These are phyloP conservation scores for Portunus trituberculatus DNA, from an alignment of 1,140 invertebrate species.

Conservation along the genomic window DNA sequence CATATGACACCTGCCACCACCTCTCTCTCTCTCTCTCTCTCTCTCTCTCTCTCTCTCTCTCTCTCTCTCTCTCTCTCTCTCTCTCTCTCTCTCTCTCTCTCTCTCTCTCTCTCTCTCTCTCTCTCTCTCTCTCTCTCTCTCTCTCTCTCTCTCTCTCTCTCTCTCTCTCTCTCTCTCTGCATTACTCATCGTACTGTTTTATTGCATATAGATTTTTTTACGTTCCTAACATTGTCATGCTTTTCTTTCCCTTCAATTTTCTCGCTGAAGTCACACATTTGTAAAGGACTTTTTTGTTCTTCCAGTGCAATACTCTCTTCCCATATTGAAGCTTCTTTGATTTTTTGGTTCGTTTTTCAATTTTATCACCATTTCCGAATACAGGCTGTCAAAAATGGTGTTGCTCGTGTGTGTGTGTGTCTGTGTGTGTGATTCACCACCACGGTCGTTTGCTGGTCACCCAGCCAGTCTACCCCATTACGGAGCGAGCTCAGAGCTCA, in stretches of 20 bases:
- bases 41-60: too few species aligned
- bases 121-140: constrained; percentile 15
- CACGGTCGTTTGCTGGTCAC: too few species aligned
- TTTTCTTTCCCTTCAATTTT: not conserved
- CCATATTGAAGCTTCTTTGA: not conserved
- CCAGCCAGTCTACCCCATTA: too few species aligned
- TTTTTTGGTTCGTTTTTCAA: not conserved
- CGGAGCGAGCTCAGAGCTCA: too few species aligned
- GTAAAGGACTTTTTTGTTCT: not conserved
- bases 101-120: too few species aligned
- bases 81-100: too few species aligned
- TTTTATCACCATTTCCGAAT: not conserved
- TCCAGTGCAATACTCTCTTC: not conserved
- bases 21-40: too few species aligned
- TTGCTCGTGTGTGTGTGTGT: not conserved
- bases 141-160: constrained; percentile 20
- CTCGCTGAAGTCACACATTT: not conserved
- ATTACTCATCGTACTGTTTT: not conserved
- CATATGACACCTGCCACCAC: too few species aligned
- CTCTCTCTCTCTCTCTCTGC: not conserved
- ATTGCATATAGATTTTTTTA: not conserved
- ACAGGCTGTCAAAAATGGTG: not conserved
- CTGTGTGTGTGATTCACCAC: not conserved
- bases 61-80: too few species aligned
- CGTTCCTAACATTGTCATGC: not conserved